Percentiles rank a stretch among this genome's conserved stretches.
These are phyloP conservation scores for Tetheella fluctuosa DNA, from an alignment of 2,888 invertebrate species.

Conservation along the genomic window DNA sequence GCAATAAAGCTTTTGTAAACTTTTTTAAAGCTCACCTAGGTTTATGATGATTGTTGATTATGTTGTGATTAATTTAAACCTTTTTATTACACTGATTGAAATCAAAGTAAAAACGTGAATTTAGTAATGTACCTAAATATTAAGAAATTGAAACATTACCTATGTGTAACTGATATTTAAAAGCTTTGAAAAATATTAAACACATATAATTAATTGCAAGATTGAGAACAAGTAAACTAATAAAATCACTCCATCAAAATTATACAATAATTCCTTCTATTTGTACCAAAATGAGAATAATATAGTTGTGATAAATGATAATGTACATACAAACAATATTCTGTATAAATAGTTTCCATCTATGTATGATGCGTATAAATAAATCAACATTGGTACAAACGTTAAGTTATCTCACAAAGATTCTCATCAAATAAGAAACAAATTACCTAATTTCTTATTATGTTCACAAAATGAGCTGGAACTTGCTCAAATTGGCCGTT, in stretches of 20 bases:
- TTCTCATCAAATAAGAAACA: constrained; percentile 63
- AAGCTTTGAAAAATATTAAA: neutral
- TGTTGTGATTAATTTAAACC: too few relatives aligned
- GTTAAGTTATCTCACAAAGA: constrained; percentile 53
- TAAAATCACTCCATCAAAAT: neutral
- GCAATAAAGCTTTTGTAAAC: too few relatives aligned
- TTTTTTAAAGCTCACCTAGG: too few relatives aligned
- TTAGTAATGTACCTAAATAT: too few relatives aligned
- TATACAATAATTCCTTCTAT: constrained; percentile 17
- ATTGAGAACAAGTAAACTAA: neutral
- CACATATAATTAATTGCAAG: neutral
- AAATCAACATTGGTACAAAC: constrained; percentile 43
- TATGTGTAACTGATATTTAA: neutral
- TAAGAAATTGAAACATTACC: too few relatives aligned
- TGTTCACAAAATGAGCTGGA: constrained; percentile 70
- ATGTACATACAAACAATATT: constrained; percentile 25
- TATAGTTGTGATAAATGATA: constrained; percentile 21
- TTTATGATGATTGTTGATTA: too few relatives aligned
- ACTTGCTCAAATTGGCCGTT: constrained; percentile 70
- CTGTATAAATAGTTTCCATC: constrained; percentile 39
- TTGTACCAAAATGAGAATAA: constrained; percentile 22
- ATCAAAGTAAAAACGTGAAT: too few relatives aligned
- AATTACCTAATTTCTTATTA: constrained; percentile 75
- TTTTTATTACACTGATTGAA: too few relatives aligned
- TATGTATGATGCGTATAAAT: constrained; percentile 42